A percentile compares a stretch with the other conserved stretches of the same genome.
Conservation (phyloP, 2,797 vertebrate genomes). For the Ateles fusciceps region DNA sequence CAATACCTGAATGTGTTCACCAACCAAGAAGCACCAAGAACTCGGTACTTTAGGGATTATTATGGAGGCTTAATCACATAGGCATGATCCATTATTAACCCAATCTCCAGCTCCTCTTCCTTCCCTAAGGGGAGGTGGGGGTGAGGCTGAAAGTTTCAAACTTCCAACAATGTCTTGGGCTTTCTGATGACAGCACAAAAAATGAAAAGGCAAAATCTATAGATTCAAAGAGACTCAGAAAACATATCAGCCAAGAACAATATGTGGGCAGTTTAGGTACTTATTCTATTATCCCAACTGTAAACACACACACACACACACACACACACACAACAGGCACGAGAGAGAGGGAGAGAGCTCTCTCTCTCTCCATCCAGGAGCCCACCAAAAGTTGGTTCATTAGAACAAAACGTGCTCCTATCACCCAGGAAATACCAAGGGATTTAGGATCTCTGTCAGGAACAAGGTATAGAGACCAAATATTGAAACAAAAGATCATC, state of each 20-base stretch:
- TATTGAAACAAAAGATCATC: neutral
- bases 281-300: neutral
- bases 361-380: neutral
- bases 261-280: neutral
- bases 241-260: neutral
- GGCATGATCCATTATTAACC: neutral
- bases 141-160: neutral
- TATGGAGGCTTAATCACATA: neutral
- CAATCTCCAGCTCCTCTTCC: neutral
- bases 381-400: neutral
- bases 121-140: neutral
- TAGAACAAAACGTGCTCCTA: neutral
- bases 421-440: neutral
- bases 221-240: neutral
- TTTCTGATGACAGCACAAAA: neutral
- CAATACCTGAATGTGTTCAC: neutral
- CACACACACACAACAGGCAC: neutral
- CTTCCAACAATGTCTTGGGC: neutral
- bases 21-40: neutral
- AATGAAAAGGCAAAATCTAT: neutral
- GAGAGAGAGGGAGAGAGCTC: too few relatives aligned
- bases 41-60: neutral
- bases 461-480: neutral
- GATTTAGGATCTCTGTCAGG: neutral
- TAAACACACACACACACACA: too few relatives aligned